Percentiles rank a stretch among this genome's conserved stretches.
These are phyloP conservation scores for Lepus europaeus DNA, from an alignment of 2,113 vertebrate genomes.

Conservation along the genomic window DNA sequence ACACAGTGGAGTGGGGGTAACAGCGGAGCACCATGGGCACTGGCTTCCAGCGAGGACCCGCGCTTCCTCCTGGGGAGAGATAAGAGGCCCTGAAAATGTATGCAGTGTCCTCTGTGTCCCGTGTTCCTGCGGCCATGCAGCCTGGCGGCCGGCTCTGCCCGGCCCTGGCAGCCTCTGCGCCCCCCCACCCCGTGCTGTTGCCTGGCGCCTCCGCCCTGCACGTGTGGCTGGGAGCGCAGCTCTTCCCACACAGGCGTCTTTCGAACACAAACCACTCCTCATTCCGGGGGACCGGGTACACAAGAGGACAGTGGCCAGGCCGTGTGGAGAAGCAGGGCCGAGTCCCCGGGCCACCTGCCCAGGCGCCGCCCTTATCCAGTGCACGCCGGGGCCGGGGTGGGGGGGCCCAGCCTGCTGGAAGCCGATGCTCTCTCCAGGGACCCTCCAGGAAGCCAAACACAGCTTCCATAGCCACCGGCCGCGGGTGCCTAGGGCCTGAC, in stretches of 20 bases:
- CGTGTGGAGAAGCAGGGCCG: accelerated
- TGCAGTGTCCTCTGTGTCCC: no score
- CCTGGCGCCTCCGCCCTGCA: not conserved
- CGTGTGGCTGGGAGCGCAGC: not conserved
- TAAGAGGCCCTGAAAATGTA: no score
- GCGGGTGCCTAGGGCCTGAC: accelerated
- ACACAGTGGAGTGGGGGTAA: no score
- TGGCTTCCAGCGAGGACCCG: no score
- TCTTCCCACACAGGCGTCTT: not conserved
- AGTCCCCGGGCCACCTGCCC: not conserved
- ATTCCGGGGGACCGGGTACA: not conserved
- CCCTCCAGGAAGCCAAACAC: accelerated
- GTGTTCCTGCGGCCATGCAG: no score
- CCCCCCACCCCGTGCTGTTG: accelerated
- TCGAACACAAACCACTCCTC: not conserved
- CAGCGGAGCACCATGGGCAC: no score
- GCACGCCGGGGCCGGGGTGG: no score
- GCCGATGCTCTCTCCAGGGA: accelerated
- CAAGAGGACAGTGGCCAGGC: accelerated
- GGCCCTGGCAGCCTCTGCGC: accelerated
- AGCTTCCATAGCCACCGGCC: accelerated
- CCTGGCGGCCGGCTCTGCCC: not conserved
- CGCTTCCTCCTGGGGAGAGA: no score
- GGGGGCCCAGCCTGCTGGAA: no score
- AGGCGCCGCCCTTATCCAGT: no score